Evolutionary conservation across 2,888 invertebrate species (phyloP), one percentile per base, ranked within the genome.

Genomic region (Onthophagus sagittarius): DNA sequence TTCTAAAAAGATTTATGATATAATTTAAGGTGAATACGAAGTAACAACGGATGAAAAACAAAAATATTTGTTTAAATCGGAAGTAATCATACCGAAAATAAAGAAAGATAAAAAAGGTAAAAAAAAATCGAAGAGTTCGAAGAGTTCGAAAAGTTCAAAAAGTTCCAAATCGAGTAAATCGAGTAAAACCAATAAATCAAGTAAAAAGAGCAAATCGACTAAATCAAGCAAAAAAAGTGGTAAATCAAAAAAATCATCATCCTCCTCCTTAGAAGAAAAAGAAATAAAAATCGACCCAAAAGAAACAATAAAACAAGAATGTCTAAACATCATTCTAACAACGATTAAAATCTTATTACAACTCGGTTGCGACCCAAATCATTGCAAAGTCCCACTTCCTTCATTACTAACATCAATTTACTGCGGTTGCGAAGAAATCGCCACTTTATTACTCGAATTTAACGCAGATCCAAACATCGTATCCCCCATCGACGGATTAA

Each of bases 331-430:
- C 4, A 77, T 81, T 53, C 65, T 75, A 15, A 72, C 74, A 7
- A 84, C 84, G 0, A 80, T 85, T 23, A 67, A 73, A n/a, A 75
- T 77, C 7, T 76, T 86, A 14, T 75, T 85, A 63, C 74, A 79
- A 14, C 80, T 77, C 73, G 85, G 85, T 9, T 81, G 83, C 2
- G 78, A 84, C 78, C 83, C 85, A 2, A 83, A 84, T 75, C 69
- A 79, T 7, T 79, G 82, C 0, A 79, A 81, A 71, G 80, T 82
- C 0, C 85, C 85, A 2, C 75, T 84, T 69, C 83, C 83, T 0
- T 77, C 82, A 0, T 71, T 85, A n/a, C 76, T 83, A 2, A 71
- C 85, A 69, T 75, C 82, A 4, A 69, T 84, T 1, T 86, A 83
- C 76, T 80, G 81, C 4, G 81, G 80, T 72, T 80, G 82, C 72